Conservation (phyloP, 2,888 invertebrate species). For the Hylaea fasciaria region DNA sequence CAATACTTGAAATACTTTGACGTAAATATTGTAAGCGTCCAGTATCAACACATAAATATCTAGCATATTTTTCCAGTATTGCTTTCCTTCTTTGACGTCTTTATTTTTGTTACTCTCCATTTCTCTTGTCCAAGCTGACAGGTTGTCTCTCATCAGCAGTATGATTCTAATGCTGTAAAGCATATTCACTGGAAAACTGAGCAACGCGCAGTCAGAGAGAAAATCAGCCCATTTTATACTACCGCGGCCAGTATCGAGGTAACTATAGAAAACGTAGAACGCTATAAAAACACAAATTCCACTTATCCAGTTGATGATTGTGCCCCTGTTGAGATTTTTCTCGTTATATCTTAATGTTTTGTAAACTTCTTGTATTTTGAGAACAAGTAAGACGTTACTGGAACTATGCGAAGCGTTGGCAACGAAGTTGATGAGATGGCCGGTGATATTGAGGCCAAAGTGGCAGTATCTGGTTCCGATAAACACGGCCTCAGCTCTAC, state of each 20-base stretch:
- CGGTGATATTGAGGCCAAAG: neutral
- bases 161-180: constrained; percentile 22
- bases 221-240: neutral
- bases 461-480: neutral
- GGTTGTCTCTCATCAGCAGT: neutral
- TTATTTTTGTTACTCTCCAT: constrained; percentile 6
- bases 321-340: neutral
- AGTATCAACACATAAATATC: constrained; percentile 15
- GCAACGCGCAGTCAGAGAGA: neutral
- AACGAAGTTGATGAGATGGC: constrained; percentile 9
- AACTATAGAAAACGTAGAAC: constrained; percentile 3
- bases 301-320: constrained; percentile 10
- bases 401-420: neutral
- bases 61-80: constrained; percentile 25
- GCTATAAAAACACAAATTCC: neutral
- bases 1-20: constrained; percentile 20
- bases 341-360: constrained; percentile 2
- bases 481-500: neutral
- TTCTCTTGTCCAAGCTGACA: constrained; percentile 9
- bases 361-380: constrained; percentile 15
- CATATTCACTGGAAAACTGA: constrained; percentile 13
- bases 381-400: constrained; percentile 14
- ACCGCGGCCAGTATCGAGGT: neutral
- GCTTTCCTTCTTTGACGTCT: neutral
- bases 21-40: constrained; percentile 15